These are phyloP conservation scores for Drosophila pseudoobscura DNA, from an alignment of 1,140 invertebrate genomes.

Conservation along the genomic window DNA sequence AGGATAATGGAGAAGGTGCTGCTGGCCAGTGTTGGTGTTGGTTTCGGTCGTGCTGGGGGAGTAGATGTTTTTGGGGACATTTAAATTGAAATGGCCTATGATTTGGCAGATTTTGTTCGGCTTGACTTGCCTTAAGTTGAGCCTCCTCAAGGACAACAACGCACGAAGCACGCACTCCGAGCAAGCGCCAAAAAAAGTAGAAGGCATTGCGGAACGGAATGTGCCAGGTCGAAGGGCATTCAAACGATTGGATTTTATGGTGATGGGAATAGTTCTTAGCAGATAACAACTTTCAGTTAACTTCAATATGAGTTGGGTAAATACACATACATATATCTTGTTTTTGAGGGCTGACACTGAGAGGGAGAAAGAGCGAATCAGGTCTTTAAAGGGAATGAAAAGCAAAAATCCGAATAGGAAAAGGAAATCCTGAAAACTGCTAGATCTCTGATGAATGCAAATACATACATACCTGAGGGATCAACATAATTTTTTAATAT, in stretches of 20 bases:
- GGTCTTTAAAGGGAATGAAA: too few relatives aligned
- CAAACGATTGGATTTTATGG: constrained; percentile 47
- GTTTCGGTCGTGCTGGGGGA: not conserved
- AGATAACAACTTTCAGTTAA: constrained; percentile 44
- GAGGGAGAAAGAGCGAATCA: too few relatives aligned
- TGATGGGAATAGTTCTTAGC: constrained; percentile 43
- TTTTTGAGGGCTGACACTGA: not conserved
- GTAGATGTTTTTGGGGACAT: constrained; percentile 47
- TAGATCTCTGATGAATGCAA: too few relatives aligned
- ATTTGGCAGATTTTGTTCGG: constrained; percentile 56
- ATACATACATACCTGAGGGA: too few relatives aligned
- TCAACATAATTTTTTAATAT: too few relatives aligned
- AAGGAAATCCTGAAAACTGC: too few relatives aligned
- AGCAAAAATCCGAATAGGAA: too few relatives aligned
- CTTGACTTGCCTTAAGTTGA: constrained; percentile 40
- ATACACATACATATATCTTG: constrained; percentile 18
- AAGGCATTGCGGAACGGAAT: constrained; percentile 15
- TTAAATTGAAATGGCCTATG: constrained; percentile 70
- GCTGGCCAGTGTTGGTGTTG: constrained; percentile 1
- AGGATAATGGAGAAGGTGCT: constrained; percentile 49
- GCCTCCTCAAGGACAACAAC: constrained; percentile 42
- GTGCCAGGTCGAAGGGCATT: constrained; percentile 39
- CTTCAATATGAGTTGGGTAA: constrained; percentile 23
- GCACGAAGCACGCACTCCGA: constrained; percentile 35
- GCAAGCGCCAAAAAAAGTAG: not conserved